Percentiles rank a stretch among this genome's conserved stretches.
Evolutionary conservation across 2,113 vertebrate species (phyloP).

Genomic region (Gobio gobio): DNA sequence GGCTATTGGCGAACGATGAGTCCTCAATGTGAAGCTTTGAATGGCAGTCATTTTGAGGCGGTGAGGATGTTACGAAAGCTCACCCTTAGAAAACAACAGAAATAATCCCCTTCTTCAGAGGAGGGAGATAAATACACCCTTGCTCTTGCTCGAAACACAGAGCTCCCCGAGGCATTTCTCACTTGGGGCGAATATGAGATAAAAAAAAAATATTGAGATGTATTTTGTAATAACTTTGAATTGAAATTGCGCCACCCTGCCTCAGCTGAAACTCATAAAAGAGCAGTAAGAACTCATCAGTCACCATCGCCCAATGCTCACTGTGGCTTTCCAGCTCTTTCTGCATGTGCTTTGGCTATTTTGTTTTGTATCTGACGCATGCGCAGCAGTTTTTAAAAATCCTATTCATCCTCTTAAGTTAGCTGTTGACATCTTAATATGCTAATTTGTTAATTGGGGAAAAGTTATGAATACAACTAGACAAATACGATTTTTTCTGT

Average conservation of each 20-base stretch:
- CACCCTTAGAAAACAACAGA: conserved; percentile 58
- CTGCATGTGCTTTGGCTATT: conserved; percentile 24
- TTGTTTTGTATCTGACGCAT: neutral
- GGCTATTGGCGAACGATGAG: conserved; percentile 21
- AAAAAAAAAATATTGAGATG: conserved; percentile 42
- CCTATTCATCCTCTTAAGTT: neutral
- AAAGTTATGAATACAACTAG: neutral
- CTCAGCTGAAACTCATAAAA: conserved; percentile 76
- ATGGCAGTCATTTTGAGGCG: conserved; percentile 56
- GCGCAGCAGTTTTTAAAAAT: neutral
- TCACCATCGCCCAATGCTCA: conserved; percentile 73
- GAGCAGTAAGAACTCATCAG: conserved; percentile 76
- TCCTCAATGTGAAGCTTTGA: conserved; percentile 52
- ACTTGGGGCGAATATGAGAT: conserved; percentile 11
- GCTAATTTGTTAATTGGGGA: neutral
- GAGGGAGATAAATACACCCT: conserved; percentile 2
- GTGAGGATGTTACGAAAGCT: conserved; percentile 38
- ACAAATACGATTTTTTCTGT: neutral
- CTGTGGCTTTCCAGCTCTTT: conserved; percentile 59
- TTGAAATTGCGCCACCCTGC: conserved; percentile 69
- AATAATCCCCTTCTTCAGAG: conserved; percentile 30
- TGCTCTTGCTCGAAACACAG: neutral
- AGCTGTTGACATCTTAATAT: neutral
- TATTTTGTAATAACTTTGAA: conserved; percentile 58
- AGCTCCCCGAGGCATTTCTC: neutral